Base-by-base conservation (phyloP, 2,888 invertebrate species). In the Parnassius smintheus region DNA sequence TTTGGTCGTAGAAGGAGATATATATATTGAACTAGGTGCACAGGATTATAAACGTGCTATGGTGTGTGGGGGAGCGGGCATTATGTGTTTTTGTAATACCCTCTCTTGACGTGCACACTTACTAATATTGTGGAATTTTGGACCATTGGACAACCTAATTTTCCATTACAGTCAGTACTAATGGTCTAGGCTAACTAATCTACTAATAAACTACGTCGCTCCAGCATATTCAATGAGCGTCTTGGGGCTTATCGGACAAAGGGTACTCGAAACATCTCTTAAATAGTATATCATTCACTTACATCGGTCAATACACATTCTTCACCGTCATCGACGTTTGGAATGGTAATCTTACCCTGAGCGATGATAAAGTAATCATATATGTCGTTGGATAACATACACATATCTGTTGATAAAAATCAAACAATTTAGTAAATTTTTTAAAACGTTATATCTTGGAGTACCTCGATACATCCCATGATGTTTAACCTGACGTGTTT, bases 321-420 rank as follows among this genome's bases (percentile, higher is more conserved):
- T 92, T 98, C 98, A 82, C 94, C 95, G 91, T 99, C 99, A 93
- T 99, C 98, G 78, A 99, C 95, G 91, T 94, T 95, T 81, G 98
- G 98, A 89, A 99, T 98, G 81, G 95, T 96, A 85, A 95, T 95
- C 94, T 98, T 98, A 94, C 99, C 99, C 95, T 99, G 99, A 82
- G 98, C 94, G 85, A 98, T 97, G 95, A 95, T 97, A 94, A 94
- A 92, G 94, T 98, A 99, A 93, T 97, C 97, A 93, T 96, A 93
- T 93, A 98, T 95, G 94, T 98, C 95, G 90, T 98, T 94, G 79
- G 94, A 94, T 83, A 98, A 95, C 77, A 93, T 80, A 93, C 97
- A 96, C 83, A 92, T 93, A 0, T 94, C 98, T 98, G 95, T 83
- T 88, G 88, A 77, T 79, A 71, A 84, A 83, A 84, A 70, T 81